Base-by-base conservation (phyloP, 2,888 invertebrate genomes). In the Hydrotaea cyrtoneurina region DNA sequence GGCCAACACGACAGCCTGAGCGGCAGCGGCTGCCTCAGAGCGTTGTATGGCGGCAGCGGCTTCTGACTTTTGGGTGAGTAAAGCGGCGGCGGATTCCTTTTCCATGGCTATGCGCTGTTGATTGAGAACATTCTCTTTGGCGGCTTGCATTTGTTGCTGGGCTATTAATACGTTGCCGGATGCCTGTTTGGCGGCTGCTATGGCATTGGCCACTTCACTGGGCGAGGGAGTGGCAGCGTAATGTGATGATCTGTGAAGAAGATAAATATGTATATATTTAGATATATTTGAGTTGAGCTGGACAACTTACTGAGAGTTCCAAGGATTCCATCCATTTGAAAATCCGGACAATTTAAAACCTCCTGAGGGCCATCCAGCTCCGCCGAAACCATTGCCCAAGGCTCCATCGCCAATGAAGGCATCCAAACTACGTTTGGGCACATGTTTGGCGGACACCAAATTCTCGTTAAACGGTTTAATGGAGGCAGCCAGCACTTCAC, bases 151-250 rank as follows among this genome's bases (percentile, higher is more conserved):
- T 86, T 95, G 94, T 71, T 95, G 95, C 89, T 96, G 96, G 0
- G 96, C 96, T 15, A 95, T 93, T 88, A 95, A 93, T 5, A 96
- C 96, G 76, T 95, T 95, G 0, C 94, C 93, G 0, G 95, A 95
- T 0, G 96, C 96, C 85, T 96, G 95, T 88, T 96, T 96, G 0
- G 96, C 96, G 0, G 95, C 95, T 2, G 96, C 95, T 73, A 96
- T 94, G 0, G 96, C 95, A 43, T 95, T 94, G 0, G 96, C 94
- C 31, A 96, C 95, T 87, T 96, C 96, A 0, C 94, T 94, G 13
- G 95, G 95, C 72, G 93, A 94, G 55, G 94, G 92, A 0, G 88
- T 87, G 0, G 87, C 75, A 77, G 86, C 39, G 19, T 81, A 66
- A 26, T 85, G 86, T 7, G 78, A 26, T 13, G 83, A 50, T 13